phyloP scores from a whole-genome alignment of 2,888 invertebrate species.

The Drosophila vallismaia region DNA sequence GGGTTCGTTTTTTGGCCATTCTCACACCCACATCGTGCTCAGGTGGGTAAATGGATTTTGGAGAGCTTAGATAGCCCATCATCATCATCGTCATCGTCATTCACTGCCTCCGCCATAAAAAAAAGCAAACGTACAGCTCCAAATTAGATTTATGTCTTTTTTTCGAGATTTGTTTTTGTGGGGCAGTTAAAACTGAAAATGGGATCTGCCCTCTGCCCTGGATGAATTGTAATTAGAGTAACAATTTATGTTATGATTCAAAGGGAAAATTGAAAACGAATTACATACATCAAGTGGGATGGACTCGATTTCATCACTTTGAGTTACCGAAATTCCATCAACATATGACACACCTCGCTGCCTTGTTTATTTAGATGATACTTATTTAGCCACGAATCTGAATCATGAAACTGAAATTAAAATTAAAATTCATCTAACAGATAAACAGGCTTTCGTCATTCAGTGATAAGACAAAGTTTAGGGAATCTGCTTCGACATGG shows the following conservation, averaged over 20 bases:
- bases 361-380: slow-evolving; percentile 22
- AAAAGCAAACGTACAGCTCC: slow-evolving; percentile 47
- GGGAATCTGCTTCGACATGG: slow-evolving; percentile 9
- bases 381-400: slow-evolving; percentile 2
- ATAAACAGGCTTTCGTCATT: slow-evolving; percentile 30
- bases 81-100: slow-evolving; percentile 47
- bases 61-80: slow-evolving; percentile 63
- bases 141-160: slow-evolving; percentile 73
- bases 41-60: slow-evolving; percentile 76
- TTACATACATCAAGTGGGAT: slow-evolving; percentile 1
- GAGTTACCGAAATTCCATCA: neutral
- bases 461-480: slow-evolving; percentile 15
- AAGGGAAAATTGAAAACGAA: slow-evolving; percentile 40
- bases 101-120: slow-evolving; percentile 54
- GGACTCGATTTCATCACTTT: slow-evolving; percentile 4
- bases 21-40: slow-evolving; percentile 33
- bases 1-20: slow-evolving; percentile 38
- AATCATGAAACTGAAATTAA: slow-evolving; percentile 14
- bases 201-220: slow-evolving; percentile 13
- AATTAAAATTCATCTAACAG: neutral
- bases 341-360: neutral
- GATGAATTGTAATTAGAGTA: slow-evolving; percentile 35
- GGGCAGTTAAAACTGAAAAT: slow-evolving; percentile 55
- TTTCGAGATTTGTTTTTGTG: slow-evolving; percentile 53
- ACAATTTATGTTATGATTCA: slow-evolving; percentile 25